A percentile compares a stretch with the other conserved stretches of the same genome.
Evolutionary conservation across 2,113 vertebrate species (phyloP).

Genomic region (Sander lucioperca): DNA sequence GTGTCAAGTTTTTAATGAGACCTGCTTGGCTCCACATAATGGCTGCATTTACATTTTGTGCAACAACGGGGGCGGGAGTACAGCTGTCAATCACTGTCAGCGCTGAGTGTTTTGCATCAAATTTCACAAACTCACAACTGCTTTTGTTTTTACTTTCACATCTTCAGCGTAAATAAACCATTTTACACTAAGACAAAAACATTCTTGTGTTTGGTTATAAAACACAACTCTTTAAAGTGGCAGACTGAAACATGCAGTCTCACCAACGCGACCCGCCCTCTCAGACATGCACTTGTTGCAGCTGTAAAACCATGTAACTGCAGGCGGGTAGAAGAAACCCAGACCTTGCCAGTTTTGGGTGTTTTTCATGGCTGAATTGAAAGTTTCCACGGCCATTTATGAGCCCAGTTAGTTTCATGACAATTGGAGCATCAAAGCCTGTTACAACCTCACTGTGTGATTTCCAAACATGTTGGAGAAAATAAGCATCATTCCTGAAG

Average conservation of each 20-base stretch:
- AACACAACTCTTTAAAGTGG: constrained; percentile 72
- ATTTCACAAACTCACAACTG: constrained; percentile 6
- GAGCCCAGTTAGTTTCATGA: constrained; percentile 57
- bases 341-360: constrained; percentile 39
- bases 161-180: constrained; percentile 57
- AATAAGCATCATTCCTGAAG: constrained; percentile 53
- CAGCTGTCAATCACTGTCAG: constrained; percentile 55
- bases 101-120: constrained; percentile 1
- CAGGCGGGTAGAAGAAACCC: constrained; percentile 32
- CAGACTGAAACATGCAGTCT: constrained; percentile 53
- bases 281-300: constrained; percentile 74
- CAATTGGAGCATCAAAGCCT: constrained; percentile 59
- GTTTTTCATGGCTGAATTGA: constrained; percentile 58
- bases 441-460: constrained; percentile 15
- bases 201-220: constrained; percentile 67
- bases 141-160: constrained; percentile 68
- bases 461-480: constrained; percentile 47
- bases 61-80: constrained; percentile 39
- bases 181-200: constrained; percentile 59
- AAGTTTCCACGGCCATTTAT: constrained; percentile 71
- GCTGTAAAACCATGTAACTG: constrained; percentile 44
- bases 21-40: constrained; percentile 41
- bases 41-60: constrained; percentile 60
- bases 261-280: constrained; percentile 46
- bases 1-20: constrained; percentile 47